phyloP scores from a whole-genome alignment of 1,140 invertebrate species.

The Hyphantria cunea region DNA sequence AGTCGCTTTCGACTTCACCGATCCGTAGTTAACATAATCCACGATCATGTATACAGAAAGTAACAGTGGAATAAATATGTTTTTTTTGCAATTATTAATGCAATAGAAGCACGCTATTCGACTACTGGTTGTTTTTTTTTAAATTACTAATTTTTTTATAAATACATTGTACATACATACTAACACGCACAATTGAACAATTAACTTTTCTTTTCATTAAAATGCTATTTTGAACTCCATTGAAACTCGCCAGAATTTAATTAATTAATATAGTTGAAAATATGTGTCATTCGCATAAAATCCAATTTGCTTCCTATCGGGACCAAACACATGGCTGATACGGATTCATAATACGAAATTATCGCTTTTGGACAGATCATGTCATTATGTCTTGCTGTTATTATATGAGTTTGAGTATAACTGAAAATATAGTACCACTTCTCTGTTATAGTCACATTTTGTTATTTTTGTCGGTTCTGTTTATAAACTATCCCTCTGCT shows the following conservation, averaged over 20 bases:
- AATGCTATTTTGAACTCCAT: constrained; percentile 46
- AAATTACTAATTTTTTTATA: no score
- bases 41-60: no score
- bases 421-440: not conserved
- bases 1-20: no score
- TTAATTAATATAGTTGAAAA: constrained; percentile 69
- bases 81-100: no score
- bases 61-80: no score
- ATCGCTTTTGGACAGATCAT: constrained; percentile 57
- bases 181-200: not conserved
- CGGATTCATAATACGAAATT: constrained; percentile 72
- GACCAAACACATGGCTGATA: constrained; percentile 57
- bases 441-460: not conserved
- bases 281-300: constrained; percentile 71
- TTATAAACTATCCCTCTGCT: no score
- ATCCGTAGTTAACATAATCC: no score
- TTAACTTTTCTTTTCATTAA: constrained; percentile 14
- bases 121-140: no score
- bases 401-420: constrained; percentile 44
- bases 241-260: constrained; percentile 57
- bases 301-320: constrained; percentile 70
- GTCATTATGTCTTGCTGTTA: constrained; percentile 36
- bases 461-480: no score
- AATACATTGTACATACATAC: not conserved
- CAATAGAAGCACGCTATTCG: no score